A percentile compares a stretch with the other conserved stretches of the same genome.
phyloP scores from a whole-genome alignment of 2,888 invertebrate species.

The Platycheirus rosarum region DNA sequence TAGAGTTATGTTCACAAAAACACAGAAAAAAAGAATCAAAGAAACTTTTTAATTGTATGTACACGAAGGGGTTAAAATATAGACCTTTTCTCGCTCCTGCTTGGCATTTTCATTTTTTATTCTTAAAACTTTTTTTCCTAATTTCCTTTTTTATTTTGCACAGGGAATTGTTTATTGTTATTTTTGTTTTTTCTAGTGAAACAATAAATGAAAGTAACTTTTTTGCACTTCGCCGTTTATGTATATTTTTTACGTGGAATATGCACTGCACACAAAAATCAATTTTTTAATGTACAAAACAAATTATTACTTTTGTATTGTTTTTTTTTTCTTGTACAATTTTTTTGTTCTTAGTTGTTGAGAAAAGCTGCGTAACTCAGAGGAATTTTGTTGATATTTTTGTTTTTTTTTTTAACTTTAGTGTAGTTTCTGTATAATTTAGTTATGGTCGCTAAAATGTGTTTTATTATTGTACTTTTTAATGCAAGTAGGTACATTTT shows the following conservation, averaged over 20 bases:
- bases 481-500: no score
- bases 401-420: conserved; percentile 17
- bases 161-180: conserved; percentile 71
- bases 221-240: conserved; percentile 48
- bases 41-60: conserved; percentile 72
- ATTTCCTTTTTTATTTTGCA: conserved; percentile 34
- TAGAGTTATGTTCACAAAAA: conserved; percentile 32
- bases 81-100: conserved; percentile 59
- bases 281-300: conserved; percentile 68
- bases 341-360: conserved; percentile 51
- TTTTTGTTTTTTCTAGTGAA: conserved; percentile 70
- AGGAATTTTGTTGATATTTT: conserved; percentile 53
- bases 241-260: conserved; percentile 32
- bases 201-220: conserved; percentile 72
- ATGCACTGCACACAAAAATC: conserved; percentile 62
- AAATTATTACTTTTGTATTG: conserved; percentile 62
- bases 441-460: conserved; percentile 44
- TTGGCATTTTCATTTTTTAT: conserved; percentile 26
- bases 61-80: conserved; percentile 69
- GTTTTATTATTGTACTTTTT: no score
- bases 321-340: conserved; percentile 15
- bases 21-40: conserved; percentile 46
- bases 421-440: conserved; percentile 32
- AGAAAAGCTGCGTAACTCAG: conserved; percentile 66
- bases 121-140: conserved; percentile 35